These are phyloP conservation scores for Lethrus apterus DNA, from an alignment of 1,140 invertebrate species.

Conservation along the genomic window DNA sequence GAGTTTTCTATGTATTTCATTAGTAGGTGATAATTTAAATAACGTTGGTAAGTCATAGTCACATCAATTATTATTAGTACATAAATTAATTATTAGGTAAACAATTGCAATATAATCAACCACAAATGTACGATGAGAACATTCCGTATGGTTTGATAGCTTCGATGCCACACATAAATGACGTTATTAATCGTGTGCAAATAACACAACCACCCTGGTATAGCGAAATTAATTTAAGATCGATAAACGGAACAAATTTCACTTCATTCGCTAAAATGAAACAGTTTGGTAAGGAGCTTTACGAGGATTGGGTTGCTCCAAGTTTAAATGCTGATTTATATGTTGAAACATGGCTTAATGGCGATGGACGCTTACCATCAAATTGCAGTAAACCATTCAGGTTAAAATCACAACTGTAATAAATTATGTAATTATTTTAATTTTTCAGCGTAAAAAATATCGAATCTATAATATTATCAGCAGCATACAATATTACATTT, in stretches of 20 bases:
- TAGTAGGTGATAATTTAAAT: slow-evolving; percentile 57
- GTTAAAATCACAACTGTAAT: slow-evolving; percentile 27
- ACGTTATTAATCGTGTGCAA: slow-evolving; percentile 54
- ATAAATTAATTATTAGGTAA: slow-evolving; percentile 32
- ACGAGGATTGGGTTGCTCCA: slow-evolving; percentile 72
- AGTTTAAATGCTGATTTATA: slow-evolving; percentile 60
- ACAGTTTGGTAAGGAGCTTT: slow-evolving; percentile 76
- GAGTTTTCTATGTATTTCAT: slow-evolving; percentile 76
- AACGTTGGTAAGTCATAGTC: slow-evolving; percentile 49
- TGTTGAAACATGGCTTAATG: slow-evolving; percentile 85
- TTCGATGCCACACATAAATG: slow-evolving; percentile 51
- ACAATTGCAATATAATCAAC: slow-evolving; percentile 70
- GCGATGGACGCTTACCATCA: slow-evolving; percentile 60
- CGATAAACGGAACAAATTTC: slow-evolving; percentile 53
- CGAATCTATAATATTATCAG: slow-evolving; percentile 47
- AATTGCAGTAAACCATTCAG: slow-evolving; percentile 54
- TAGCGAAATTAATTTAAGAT: slow-evolving; percentile 50
- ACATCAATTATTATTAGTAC: too few species aligned
- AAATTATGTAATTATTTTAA: slow-evolving; percentile 11
- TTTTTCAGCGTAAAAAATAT: slow-evolving; percentile 62
- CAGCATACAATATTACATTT: slow-evolving; percentile 53
- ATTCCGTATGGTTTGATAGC: slow-evolving; percentile 47
- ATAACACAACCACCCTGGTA: slow-evolving; percentile 56
- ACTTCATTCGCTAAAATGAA: slow-evolving; percentile 71
- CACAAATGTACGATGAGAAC: slow-evolving; percentile 55